Conservation (phyloP, 2,113 vertebrate species). For the Callopanchax toddi region DNA sequence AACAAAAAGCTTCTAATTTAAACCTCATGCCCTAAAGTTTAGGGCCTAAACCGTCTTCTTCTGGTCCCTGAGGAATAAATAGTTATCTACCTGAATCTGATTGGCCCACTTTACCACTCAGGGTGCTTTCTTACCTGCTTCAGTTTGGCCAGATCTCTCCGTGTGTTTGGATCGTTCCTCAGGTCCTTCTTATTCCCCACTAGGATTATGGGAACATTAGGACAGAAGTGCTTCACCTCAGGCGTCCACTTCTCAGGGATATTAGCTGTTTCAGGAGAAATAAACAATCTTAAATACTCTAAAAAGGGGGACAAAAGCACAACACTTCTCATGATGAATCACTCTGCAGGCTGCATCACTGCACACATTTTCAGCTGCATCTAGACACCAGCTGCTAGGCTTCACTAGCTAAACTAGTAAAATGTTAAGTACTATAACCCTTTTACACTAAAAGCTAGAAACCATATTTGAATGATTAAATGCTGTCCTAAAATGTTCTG, state of each 20-base stretch:
- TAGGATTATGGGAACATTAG: conserved; percentile 97
- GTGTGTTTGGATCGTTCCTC: conserved; percentile 92
- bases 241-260: conserved; percentile 99
- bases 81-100: background rate
- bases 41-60: too few relatives aligned
- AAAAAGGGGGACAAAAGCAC: background rate
- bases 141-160: conserved; percentile 95
- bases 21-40: too few relatives aligned
- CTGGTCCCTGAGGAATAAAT: background rate
- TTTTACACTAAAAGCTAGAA: too few relatives aligned
- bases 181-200: conserved; percentile 99
- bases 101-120: background rate
- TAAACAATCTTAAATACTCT: conserved; percentile 36
- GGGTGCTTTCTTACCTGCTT: conserved; percentile 85
- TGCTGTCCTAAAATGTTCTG: too few relatives aligned
- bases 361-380: too few relatives aligned
- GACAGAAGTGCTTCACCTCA: conserved; percentile 98
- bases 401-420: too few relatives aligned
- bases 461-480: too few relatives aligned
- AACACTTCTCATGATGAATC: conserved; percentile 58
- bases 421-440: too few relatives aligned
- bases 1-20: too few relatives aligned
- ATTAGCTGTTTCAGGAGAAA: conserved; percentile 84
- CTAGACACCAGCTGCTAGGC: too few relatives aligned
- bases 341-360: conserved; percentile 47